Conservation (phyloP, 2,113 vertebrate genomes). For the Deroptyus accipitrinus region DNA sequence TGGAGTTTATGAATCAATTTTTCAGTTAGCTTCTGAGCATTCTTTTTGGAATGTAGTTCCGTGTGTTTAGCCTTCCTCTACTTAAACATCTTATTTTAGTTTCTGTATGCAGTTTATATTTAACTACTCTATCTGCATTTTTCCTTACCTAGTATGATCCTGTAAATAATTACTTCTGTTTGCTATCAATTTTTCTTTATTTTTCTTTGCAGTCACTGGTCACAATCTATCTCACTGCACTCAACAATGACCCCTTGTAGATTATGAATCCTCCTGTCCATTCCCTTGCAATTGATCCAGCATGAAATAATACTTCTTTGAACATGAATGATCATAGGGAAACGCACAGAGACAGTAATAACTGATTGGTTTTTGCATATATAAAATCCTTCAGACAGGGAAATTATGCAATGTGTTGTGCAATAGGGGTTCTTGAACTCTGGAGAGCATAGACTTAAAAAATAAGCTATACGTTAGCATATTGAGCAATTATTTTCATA, state of each 20-base stretch:
- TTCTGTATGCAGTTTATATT: neutral
- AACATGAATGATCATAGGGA: neutral
- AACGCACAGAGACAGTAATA: neutral
- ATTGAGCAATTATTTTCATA: neutral
- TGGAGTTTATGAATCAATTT: neutral
- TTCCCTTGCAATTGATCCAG: neutral
- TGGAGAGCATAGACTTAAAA: accelerated
- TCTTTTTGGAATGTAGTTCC: neutral
- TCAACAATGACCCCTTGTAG: neutral
- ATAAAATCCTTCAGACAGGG: neutral
- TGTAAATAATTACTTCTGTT: neutral
- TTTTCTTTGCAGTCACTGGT: neutral
- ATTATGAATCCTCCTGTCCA: neutral
- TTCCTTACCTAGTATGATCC: neutral
- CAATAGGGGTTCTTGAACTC: neutral
- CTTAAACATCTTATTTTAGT: neutral
- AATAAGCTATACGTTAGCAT: neutral
- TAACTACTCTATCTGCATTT: neutral
- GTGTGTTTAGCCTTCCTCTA: neutral
- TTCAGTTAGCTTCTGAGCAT: neutral
- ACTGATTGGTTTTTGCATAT: neutral
- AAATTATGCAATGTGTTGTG: neutral
- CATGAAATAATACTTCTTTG: neutral
- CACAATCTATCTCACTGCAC: neutral
- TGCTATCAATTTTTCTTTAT: neutral